Percentiles rank a stretch among this genome's conserved stretches.
Conservation (phyloP, 35 echinoderm and acorn worm genomes). For the Stichopus chloronotus region DNA sequence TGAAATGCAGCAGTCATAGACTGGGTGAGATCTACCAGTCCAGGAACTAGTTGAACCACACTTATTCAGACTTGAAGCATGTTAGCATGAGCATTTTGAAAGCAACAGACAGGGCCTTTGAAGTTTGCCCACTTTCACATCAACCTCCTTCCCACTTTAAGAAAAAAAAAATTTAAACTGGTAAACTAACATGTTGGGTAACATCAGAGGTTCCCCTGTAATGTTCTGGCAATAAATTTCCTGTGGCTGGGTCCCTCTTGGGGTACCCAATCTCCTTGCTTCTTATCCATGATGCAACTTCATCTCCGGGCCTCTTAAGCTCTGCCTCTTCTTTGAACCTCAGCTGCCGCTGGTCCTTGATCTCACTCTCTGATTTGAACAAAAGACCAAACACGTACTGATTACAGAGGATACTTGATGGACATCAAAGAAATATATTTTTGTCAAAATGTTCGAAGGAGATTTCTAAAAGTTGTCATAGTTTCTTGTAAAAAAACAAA, state of each 20-base stretch:
- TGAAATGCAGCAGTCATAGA: too few relatives aligned
- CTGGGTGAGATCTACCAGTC: too few relatives aligned
- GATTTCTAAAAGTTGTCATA: neutral
- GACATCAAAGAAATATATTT: neutral
- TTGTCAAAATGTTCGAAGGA: neutral
- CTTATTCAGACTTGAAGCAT: too few relatives aligned
- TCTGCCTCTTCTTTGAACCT: constrained; percentile 65
- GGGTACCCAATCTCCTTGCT: constrained; percentile 89
- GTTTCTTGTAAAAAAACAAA: too few relatives aligned
- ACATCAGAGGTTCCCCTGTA: constrained; percentile 87
- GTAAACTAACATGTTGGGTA: constrained; percentile 82
- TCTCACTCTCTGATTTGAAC: constrained; percentile 73
- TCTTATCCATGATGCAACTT: constrained; percentile 89
- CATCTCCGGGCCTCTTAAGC: constrained; percentile 61
- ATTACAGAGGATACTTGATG: neutral
- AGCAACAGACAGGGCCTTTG: too few relatives aligned
- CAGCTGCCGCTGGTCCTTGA: constrained; percentile 65
- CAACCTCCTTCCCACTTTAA: neutral
- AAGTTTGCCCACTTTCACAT: too few relatives aligned
- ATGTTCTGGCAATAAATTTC: constrained; percentile 68
- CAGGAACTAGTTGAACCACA: too few relatives aligned
- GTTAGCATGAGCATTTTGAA: too few relatives aligned
- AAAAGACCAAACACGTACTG: neutral
- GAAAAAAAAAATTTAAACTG: neutral
- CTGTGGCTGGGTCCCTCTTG: constrained; percentile 80